Evolutionary conservation across 2,113 vertebrate species (phyloP), one percentile per base, ranked within the genome.

Genomic region (Heterotis niloticus): DNA sequence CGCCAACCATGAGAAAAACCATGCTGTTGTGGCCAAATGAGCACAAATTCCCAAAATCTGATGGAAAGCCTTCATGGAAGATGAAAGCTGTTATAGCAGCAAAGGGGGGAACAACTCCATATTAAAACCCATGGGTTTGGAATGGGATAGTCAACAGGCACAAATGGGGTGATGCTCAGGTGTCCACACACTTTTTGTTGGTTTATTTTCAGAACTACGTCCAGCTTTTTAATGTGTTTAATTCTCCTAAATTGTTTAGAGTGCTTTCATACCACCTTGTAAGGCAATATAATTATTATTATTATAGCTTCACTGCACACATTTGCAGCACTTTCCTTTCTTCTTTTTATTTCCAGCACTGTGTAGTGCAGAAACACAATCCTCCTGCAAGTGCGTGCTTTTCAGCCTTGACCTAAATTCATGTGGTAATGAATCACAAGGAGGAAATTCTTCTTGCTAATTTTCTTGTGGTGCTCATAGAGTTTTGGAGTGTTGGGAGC

Each of bases 221-320:
- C 76, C 70, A 17, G 23, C 34, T 34, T 44, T 52, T 67, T 87
- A 78, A 87, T 89, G 83, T 78, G 70, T 87, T 84, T 82, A 83
- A 82, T 86, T 87, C 70, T 80, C 78, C 51, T 51, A 67, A 64
- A 62, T 76, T 79, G 81, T 82, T 81, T 85, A n/a, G 77, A 64
- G 80, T 78, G 76, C 82, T 83, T 86, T 88, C 76, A 78, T 80
- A 60, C 60, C 81, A 85, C 79, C 85, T 86, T 84, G 86, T 82
- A 83, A 83, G 80, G 81, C 77, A 68, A 83, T 77, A 78, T 80
- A 20, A 74, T 68, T 77, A 28, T 78, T 77, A 28, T 78, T 83
- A 44, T 77, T 78, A 54, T 54, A 56, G 23, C 74, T 77, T 72
- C 76, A 79, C 74, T 68, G 54, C 79, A 54, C 74, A 77, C 78